Evolutionary conservation across 2,797 vertebrate species (phyloP), one percentile per base, ranked within the genome.

Genomic region (Tachyglossus aculeatus): DNA sequence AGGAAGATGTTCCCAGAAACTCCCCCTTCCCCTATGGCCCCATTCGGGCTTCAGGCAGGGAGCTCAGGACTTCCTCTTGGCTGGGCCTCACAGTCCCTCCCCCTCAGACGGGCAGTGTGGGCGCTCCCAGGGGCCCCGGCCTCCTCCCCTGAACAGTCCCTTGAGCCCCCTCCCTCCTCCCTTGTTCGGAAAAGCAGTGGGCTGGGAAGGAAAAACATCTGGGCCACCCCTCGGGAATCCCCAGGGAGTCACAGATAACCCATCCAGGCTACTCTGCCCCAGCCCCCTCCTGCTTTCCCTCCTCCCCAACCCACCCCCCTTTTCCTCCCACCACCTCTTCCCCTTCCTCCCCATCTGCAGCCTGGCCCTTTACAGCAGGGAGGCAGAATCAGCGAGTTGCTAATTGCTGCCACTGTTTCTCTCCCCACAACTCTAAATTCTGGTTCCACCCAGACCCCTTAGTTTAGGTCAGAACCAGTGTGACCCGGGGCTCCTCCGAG

Each of bases 121-220:
- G 45, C 43, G 29, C 29, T 37, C 70, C 67, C 34, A 3, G 58
- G 58, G 50, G n/a, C 36, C 38, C 32, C 44, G 8, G 34, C 50
- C 59, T 48, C 68, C 64, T 75, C 62, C 53, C 10, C 43, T 16
- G 44, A 22, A 7, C 43, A 21, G 22, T 24, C 24, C 41, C 32
- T 9, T 31, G 41, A 47, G 65, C 65, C 44, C 66, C 41, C 9
- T 29, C 9, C 14, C 43, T n/a, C 25, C 3, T 31, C 57, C 37
- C 15, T 18, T 53, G 51, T 60, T 66, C 24, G 25, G 34, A 45
- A 31, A 69, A 71, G 67, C 80, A 77, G 39, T 2, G 50, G 79
- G 27, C 75, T 64, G 63, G 63, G 58, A 78, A 71, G 52, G 66
- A 72, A 81, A 61, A 72, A 71, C 78, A 86, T 69, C 81, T 83